Percentiles rank a stretch among this genome's conserved stretches.
These are phyloP conservation scores for Argyresthia albistria DNA, from an alignment of 2,888 invertebrate genomes.

Conservation along the genomic window DNA sequence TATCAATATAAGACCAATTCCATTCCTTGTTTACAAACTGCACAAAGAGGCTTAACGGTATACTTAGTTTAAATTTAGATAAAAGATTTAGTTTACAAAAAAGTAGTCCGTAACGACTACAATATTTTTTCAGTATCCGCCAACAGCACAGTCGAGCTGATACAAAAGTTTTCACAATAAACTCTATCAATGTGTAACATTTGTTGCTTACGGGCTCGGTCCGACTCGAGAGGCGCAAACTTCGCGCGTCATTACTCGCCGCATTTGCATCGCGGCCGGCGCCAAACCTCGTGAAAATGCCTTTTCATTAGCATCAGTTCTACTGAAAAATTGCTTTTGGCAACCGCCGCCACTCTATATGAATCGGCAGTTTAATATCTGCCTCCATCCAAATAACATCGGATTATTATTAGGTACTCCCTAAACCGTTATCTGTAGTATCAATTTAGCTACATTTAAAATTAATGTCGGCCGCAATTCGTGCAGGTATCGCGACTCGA, in stretches of 20 bases:
- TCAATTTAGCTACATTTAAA: not conserved
- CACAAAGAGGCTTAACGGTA: too few relatives aligned
- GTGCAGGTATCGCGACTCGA: not conserved
- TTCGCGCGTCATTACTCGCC: conserved; percentile 59
- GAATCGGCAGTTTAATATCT: not conserved
- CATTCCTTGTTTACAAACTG: too few relatives aligned
- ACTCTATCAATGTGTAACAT: conserved; percentile 22
- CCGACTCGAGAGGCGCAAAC: conserved; percentile 20
- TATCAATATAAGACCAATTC: too few relatives aligned
- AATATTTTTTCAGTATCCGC: too few relatives aligned
- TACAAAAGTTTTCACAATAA: conserved; percentile 14
- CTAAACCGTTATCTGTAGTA: not conserved
- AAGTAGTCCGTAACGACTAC: too few relatives aligned
- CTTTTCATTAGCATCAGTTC: conserved; percentile 66
- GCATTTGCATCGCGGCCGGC: conserved; percentile 62
- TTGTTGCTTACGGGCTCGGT: conserved; percentile 14
- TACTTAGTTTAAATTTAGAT: too few relatives aligned
- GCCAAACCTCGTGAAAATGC: conserved; percentile 69
- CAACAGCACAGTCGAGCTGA: not conserved
- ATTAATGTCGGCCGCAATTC: not conserved
- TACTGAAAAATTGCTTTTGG: conserved; percentile 53
- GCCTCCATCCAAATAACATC: too few relatives aligned
- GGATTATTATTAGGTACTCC: not conserved
- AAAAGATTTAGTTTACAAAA: too few relatives aligned
- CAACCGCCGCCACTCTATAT: not conserved